Evolutionary conservation across 1,140 invertebrate genomes (phyloP), one percentile per base, ranked within the genome.

Genomic region (Bradysia coprophila): DNA sequence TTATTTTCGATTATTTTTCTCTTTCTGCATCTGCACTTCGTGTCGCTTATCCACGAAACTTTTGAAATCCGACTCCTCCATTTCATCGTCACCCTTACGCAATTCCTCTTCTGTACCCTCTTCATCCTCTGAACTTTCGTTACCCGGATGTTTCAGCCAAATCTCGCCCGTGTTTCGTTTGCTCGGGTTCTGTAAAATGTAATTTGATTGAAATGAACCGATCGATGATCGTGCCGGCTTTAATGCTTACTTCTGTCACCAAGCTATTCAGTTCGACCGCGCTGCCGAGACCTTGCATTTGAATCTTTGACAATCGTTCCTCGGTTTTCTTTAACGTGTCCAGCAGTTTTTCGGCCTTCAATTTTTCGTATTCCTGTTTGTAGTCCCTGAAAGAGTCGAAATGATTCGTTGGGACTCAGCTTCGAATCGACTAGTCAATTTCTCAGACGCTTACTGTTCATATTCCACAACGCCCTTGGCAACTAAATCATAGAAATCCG

Each of bases 111-210:
- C 74, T 3, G 60, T 66, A 1, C 76, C 78, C 50, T 82, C 78
- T 16, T 79, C 78, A 47, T 83, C 80, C 16, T 73, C 72, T 43
- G 76, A 80, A 44, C 76, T 80, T 47, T 81, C 78, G 52, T 78
- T 72, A 1, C 58, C 77, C 3, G 75, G 68, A 52, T 78, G 72
- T 49, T 73, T 74, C 24, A 82, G 52, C 53, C 77, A 80, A 45
- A 83, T 63, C 47, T 82, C 76, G 4, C 68, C 60, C 28, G 76
- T 55, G 51, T 83, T 76, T 33, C 64, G 57, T 9, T 73, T 73
- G 13, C 46, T 49, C 8, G 57, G 55, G n/a, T 74, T 53, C 46
- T 69, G 61, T 2, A 63, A 65, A 33, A 78, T 59, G 4, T 78
- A 47, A 2, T 62, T 45, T 24, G 33, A 21, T 34, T 3, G 22